phyloP scores from a whole-genome alignment of 2,113 vertebrate species.

The Polypterus bichir region DNA sequence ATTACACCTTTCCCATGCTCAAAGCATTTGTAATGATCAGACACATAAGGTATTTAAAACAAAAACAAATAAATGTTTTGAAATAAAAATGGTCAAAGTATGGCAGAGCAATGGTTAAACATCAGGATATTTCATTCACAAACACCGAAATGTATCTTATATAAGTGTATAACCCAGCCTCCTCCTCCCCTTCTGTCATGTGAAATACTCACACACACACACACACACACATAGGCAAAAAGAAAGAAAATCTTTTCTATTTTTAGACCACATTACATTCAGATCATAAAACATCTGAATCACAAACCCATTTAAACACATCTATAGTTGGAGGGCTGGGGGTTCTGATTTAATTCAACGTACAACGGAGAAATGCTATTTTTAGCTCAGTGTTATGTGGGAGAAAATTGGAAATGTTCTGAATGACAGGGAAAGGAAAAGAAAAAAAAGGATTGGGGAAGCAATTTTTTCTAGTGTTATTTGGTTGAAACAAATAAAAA shows the following conservation, averaged over 20 bases:
- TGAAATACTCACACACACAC: neutral
- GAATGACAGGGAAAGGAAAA: constrained; percentile 31
- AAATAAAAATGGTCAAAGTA: no score
- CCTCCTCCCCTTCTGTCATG: neutral
- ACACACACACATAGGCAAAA: neutral
- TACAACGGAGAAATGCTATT: constrained; percentile 35
- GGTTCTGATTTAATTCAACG: constrained; percentile 1
- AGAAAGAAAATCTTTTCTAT: constrained; percentile 22
- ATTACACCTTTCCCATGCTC: no score
- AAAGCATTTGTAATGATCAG: no score
- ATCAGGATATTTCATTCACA: constrained; percentile 38
- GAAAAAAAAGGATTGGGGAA: constrained; percentile 1
- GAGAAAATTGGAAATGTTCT: constrained; percentile 27
- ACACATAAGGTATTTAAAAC: no score
- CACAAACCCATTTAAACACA: constrained; percentile 44
- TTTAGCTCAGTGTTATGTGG: constrained; percentile 36
- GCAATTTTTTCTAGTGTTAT: no score
- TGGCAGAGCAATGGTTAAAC: constrained; percentile 9
- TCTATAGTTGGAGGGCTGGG: constrained; percentile 25
- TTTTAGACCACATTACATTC: constrained; percentile 31
- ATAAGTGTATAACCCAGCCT: constrained; percentile 34
- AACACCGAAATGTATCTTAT: constrained; percentile 33
- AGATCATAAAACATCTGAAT: constrained; percentile 21
- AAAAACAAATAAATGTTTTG: no score
- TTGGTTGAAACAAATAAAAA: no score